Percentiles rank a stretch among this genome's conserved stretches.
Conservation (phyloP, 2,113 vertebrate species). For the Halichoerus grypus region DNA sequence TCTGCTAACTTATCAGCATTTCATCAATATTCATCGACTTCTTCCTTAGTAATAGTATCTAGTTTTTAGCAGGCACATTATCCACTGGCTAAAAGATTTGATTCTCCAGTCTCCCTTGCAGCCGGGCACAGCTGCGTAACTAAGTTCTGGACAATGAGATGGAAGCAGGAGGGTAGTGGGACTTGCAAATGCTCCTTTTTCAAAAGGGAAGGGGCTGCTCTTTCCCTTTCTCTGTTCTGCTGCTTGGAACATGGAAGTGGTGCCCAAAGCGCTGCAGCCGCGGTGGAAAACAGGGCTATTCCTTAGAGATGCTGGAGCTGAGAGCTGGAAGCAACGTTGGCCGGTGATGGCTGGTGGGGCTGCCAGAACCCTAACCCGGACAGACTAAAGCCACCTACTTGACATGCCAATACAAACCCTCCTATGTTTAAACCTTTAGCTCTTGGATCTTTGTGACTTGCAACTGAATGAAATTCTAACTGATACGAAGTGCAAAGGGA, state of each 20-base stretch:
- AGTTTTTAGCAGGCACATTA: not conserved
- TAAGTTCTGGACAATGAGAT: not conserved
- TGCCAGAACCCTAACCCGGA: accelerated
- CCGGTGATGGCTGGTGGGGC: not conserved
- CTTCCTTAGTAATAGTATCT: not conserved
- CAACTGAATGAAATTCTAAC: not conserved
- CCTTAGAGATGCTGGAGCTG: not conserved
- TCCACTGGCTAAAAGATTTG: not conserved
- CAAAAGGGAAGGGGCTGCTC: not conserved
- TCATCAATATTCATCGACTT: not conserved
- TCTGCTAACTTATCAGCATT: not conserved
- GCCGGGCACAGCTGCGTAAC: not conserved
- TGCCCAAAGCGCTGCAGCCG: not conserved
- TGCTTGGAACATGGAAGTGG: not conserved
- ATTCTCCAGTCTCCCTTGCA: not conserved
- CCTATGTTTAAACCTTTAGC: not conserved
- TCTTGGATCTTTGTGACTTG: not conserved
- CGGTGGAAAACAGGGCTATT: not conserved
- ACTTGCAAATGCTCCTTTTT: not conserved
- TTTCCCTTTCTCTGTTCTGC: not conserved
- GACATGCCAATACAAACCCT: not conserved
- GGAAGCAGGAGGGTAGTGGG: not conserved
- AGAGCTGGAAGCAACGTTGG: not conserved
- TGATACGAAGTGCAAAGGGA: not conserved
- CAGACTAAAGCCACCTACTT: not conserved